Evolutionary conservation across 2,797 vertebrate species (phyloP), one percentile per base, ranked within the genome.

Genomic region (Muscicapa comitata): DNA sequence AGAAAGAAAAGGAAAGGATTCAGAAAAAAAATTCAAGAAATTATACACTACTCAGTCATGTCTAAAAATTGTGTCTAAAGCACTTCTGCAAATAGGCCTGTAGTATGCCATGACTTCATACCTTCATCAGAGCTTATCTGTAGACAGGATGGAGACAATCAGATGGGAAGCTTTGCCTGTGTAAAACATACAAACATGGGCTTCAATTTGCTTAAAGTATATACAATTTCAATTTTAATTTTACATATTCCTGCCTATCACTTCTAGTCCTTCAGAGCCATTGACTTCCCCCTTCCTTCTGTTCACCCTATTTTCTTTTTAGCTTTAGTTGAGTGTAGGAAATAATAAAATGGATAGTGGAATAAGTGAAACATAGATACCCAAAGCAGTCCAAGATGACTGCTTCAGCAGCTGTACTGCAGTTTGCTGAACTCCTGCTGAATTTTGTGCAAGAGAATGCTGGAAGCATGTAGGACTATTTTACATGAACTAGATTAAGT

Each of bases 371-470:
- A 73, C 29, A 50, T 1, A 70, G 75, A 35, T 63, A 77, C 7
- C 31, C 24, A 47, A 73, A 94, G 42, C 59, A 85, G 55, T 29
- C 40, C n/a, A 74, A 67, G 24, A 18, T 73, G 63, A 43, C 40
- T 53, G 33, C 43, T 88, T 88, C 58, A 80, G 57, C 57, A 90
- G 47, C 38, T 74, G 70, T 93, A 81, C 7, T 70, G 40, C 40
- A 68, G 67, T n/a, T 74, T 47, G 43, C 54, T 93, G 79, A 93
- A 84, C 11, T 71, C 37, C 20, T 77, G 48, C 8, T 7, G 10
- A 51, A 86, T 81, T 65, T 48, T 9, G 2, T 66, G 51, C 50
- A 81, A 72, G 42, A 4, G 14, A 45, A 28, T 51, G 50, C 17
- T 45, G 40, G 59, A 90, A 77, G 11, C 0, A 0, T 5, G 14